Conservation (phyloP, 2,113 vertebrate genomes). For the Actenoides lindsayi region DNA sequence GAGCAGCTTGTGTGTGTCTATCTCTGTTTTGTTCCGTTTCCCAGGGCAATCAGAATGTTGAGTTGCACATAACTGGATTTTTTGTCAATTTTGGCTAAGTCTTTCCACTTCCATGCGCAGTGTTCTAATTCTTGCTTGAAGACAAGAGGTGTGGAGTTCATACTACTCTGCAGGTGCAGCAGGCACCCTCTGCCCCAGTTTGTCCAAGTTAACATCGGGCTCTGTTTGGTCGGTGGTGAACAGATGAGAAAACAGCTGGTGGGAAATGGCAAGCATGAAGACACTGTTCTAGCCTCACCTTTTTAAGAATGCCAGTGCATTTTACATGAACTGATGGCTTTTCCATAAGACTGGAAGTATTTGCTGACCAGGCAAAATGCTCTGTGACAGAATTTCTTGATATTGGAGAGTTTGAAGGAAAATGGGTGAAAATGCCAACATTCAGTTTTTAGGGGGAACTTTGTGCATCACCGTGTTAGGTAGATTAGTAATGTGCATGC, state of each 20-base stretch:
- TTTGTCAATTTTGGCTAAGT: not conserved
- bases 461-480: not conserved
- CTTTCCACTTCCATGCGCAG: not conserved
- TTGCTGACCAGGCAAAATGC: not conserved
- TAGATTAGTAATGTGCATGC: not conserved
- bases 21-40: not conserved
- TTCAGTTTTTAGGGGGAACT: not conserved
- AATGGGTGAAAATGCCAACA: not conserved
- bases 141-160: not conserved
- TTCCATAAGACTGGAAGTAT: not conserved
- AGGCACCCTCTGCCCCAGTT: not conserved
- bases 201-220: not conserved
- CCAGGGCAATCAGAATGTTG: not conserved
- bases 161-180: not conserved
- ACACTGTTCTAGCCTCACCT: not conserved
- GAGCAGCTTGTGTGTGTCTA: not conserved
- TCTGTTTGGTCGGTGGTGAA: not conserved
- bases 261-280: not conserved
- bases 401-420: not conserved
- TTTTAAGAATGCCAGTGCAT: not conserved
- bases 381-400: not conserved
- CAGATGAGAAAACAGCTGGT: not conserved
- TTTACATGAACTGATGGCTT: not conserved
- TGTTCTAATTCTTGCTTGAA: not conserved
- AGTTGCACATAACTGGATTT: not conserved